Base-by-base conservation (phyloP, 2,797 vertebrate species). In the Enteromius treurensis region DNA sequence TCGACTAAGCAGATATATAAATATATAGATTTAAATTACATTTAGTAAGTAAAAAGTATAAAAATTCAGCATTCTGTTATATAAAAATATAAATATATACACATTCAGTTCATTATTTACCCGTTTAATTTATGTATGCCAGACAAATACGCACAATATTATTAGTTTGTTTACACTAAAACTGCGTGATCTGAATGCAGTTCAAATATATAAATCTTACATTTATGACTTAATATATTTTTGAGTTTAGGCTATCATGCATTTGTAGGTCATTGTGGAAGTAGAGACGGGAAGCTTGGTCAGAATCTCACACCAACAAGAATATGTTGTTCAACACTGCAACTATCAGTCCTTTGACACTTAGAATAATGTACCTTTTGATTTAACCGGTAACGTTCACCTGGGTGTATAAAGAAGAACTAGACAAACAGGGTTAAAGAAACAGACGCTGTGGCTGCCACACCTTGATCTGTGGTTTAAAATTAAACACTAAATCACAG, bases 391-490 rank as follows among this genome's bases (percentile, higher is more conserved):
- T 58, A 58, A n/a, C 21, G 14, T 15, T 40, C 32, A 23, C 73
- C 13, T 76, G 21, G 29, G 34, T 55, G 32, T 15, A 37, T 75
- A 34, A 2, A 75, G 21, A 58, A 76, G 49, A 55, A 40, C 32
- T 58, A 55, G 51, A 26, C 42, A 77, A 49, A 69, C 34, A 82
- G 69, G 47, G n/a, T 13, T 71, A 68, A 23, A 65, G 17, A 70
- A 45, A 75, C 64, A 78, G 51, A 53, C 8, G n/a, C 34, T 42
- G 69, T 69, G 69, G 70, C 69, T 79, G 85, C 86, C 84, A 85
- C 82, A 75, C 84, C 82, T 79, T 79, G 42, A 75, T 70, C 45
- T n/a, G 64, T 32, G 58, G 19, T 32, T 81, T 53, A 71, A 32
- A 64, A 80, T 23, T 40, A 34, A 17, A 73, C 55, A 17, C 37